Conservation (phyloP, 2,113 vertebrate genomes). For the Mugil cephalus region DNA sequence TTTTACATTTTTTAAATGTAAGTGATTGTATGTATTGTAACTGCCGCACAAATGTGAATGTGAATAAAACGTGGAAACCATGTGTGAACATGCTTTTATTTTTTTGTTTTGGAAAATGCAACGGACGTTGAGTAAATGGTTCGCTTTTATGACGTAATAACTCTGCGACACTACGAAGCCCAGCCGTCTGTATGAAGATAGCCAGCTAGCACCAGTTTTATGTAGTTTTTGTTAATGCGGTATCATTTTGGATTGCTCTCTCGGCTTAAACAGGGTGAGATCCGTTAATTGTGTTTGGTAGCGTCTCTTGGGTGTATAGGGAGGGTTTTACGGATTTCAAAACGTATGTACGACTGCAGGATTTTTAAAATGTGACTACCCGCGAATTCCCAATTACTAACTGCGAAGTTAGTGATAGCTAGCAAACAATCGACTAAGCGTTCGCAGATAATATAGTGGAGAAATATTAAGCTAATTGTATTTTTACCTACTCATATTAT, state of each 20-base stretch:
- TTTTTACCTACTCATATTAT: not conserved
- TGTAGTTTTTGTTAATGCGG: not conserved
- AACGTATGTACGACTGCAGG: not conserved
- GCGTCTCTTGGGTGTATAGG: no score
- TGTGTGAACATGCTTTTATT: constrained; percentile 5
- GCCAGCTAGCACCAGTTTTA: constrained; percentile 1
- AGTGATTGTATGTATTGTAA: not conserved
- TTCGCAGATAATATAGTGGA: no score
- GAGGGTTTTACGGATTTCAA: not conserved
- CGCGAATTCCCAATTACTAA: constrained; percentile 33
- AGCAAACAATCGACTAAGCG: not conserved
- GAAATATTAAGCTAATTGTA: not conserved
- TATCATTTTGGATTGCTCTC: not conserved
- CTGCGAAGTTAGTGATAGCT: not conserved
- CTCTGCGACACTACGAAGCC: constrained; percentile 39
- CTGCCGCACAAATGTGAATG: not conserved
- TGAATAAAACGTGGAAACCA: constrained; percentile 23
- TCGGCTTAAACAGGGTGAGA: constrained; percentile 24
- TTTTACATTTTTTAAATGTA: not conserved
- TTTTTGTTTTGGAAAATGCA: constrained; percentile 14
- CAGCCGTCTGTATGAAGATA: constrained; percentile 7
- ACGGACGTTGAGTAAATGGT: constrained; percentile 28
- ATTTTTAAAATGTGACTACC: constrained; percentile 28
- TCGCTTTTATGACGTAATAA: constrained; percentile 39
- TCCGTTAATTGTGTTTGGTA: not conserved